Evolutionary conservation across 2,888 invertebrate species (phyloP).

Genomic region (Laspeyria flexula): DNA sequence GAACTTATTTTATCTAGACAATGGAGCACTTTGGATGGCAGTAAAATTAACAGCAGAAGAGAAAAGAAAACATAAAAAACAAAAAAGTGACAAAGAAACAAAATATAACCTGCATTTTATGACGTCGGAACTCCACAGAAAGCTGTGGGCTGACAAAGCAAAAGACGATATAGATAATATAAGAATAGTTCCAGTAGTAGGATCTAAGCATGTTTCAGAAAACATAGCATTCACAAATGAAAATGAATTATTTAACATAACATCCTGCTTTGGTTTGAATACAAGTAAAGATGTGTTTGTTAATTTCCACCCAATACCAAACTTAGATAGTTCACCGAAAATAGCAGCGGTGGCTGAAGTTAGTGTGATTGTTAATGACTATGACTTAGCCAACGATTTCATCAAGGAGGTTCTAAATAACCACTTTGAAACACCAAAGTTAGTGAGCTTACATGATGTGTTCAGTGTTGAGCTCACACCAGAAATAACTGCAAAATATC

Average conservation of each 20-base stretch:
- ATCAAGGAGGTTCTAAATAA: slow-evolving; percentile 87
- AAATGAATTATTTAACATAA: slow-evolving; percentile 69
- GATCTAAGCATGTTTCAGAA: slow-evolving; percentile 60
- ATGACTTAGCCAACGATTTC: slow-evolving; percentile 77
- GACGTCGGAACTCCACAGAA: slow-evolving; percentile 73
- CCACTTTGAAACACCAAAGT: slow-evolving; percentile 89
- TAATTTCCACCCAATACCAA: slow-evolving; percentile 70
- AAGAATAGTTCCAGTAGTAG: slow-evolving; percentile 73
- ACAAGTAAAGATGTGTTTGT: slow-evolving; percentile 54
- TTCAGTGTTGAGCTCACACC: slow-evolving; percentile 87
- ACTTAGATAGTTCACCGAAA: slow-evolving; percentile 71
- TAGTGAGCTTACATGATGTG: slow-evolving; percentile 87
- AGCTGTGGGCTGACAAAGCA: slow-evolving; percentile 61
- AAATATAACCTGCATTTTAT: slow-evolving; percentile 66
- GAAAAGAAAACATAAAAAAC: slow-evolving; percentile 59
- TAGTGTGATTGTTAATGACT: slow-evolving; percentile 71
- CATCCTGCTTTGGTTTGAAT: slow-evolving; percentile 60
- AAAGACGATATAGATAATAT: slow-evolving; percentile 54
- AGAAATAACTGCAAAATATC: slow-evolving; percentile 69
- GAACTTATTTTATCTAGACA: slow-evolving; percentile 79
- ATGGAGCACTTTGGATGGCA: slow-evolving; percentile 75
- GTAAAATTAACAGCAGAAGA: slow-evolving; percentile 62
- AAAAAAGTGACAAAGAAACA: slow-evolving; percentile 44
- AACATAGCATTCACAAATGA: slow-evolving; percentile 65
- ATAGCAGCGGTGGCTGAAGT: slow-evolving; percentile 76